Percentiles rank a stretch among this genome's conserved stretches.
phyloP scores from a whole-genome alignment of 1,140 invertebrate genomes.

The Ruditapes philippinarum region DNA sequence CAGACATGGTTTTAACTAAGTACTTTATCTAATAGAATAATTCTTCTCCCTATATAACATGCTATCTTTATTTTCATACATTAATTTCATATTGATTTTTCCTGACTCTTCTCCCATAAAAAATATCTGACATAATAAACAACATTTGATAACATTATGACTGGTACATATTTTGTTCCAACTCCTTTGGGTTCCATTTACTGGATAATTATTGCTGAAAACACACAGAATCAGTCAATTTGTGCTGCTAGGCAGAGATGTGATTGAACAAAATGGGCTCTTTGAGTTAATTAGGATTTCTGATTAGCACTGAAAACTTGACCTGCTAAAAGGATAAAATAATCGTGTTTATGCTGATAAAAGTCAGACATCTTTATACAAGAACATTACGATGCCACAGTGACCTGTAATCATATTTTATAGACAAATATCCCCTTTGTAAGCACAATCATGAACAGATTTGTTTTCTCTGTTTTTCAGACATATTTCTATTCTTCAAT shows the following conservation, averaged over 20 bases:
- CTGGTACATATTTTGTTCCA: slow-evolving; percentile 29
- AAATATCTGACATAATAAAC: not conserved
- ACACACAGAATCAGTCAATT: not conserved
- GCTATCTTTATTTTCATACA: not conserved
- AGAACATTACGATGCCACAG: too few species aligned
- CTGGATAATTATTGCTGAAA: slow-evolving; percentile 5
- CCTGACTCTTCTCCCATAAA: not conserved
- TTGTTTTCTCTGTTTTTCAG: too few species aligned
- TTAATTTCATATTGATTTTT: slow-evolving; percentile 22
- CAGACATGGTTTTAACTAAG: too few species aligned
- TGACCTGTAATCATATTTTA: too few species aligned
- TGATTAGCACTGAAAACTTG: too few species aligned
- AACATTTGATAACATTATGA: slow-evolving; percentile 19
- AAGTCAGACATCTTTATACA: too few species aligned
- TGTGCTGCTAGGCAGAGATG: not conserved
- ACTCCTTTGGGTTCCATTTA: slow-evolving; percentile 18
- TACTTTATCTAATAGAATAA: too few species aligned
- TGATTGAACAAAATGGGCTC: not conserved
- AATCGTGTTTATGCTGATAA: too few species aligned
- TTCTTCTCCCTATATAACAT: not conserved
- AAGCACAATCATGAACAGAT: too few species aligned
- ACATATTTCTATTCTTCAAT: too few species aligned
- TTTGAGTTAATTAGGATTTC: not conserved
- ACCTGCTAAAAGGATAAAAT: too few species aligned
- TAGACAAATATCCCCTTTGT: too few species aligned